These are phyloP conservation scores for Hyles lineata DNA, from an alignment of 2,888 invertebrate species.

Conservation along the genomic window DNA sequence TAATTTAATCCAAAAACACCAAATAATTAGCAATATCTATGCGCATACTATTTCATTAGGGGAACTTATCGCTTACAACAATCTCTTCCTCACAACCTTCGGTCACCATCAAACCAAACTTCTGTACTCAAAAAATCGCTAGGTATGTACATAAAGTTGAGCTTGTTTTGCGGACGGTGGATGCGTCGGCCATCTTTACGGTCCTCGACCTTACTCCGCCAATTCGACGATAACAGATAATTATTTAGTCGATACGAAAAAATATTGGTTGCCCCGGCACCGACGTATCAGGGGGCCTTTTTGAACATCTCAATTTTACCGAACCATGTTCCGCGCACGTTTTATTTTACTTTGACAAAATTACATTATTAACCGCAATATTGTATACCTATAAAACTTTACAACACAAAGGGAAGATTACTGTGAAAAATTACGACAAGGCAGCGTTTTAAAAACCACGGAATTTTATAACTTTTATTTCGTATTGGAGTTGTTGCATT, in stretches of 20 bases:
- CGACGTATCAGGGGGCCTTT: slow-evolving; percentile 65
- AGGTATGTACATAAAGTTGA: slow-evolving; percentile 8
- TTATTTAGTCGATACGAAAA: slow-evolving; percentile 79
- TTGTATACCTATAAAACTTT: slow-evolving; percentile 28
- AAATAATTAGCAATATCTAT: too few relatives aligned
- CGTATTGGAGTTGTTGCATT: neutral
- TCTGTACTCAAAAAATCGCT: neutral
- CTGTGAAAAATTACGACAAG: neutral
- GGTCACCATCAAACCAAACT: neutral
- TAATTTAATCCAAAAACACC: too few relatives aligned
- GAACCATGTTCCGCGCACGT: slow-evolving; percentile 28
- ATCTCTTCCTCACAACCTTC: too few relatives aligned
- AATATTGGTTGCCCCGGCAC: slow-evolving; percentile 69
- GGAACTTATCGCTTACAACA: too few relatives aligned
- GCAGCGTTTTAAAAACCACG: neutral
- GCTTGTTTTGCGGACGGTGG: slow-evolving; percentile 60
- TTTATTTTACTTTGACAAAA: slow-evolving; percentile 35
- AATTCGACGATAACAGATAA: slow-evolving; percentile 77
- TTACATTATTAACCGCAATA: slow-evolving; percentile 41
- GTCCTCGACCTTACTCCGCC: slow-evolving; percentile 67
- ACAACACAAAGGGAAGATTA: slow-evolving; percentile 13
- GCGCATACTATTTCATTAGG: too few relatives aligned
- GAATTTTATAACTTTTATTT: neutral
- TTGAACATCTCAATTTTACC: slow-evolving; percentile 74
- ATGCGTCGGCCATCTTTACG: slow-evolving; percentile 68